Evolutionary conservation across 53 echinoderm and acorn worm species (phyloP).

Genomic region (Apostichopus leukothele): DNA sequence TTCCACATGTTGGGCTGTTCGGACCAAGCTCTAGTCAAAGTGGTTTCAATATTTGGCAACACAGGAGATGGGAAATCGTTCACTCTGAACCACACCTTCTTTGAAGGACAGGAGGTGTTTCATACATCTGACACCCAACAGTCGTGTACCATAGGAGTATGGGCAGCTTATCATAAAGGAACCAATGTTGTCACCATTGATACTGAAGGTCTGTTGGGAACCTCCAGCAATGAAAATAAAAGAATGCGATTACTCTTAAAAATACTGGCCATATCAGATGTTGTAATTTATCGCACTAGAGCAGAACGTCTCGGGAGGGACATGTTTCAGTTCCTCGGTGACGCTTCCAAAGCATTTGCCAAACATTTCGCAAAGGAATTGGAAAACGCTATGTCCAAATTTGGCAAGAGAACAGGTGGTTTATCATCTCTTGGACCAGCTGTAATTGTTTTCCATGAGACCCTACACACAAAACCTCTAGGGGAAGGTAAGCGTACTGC

Average conservation of each 20-base stretch:
- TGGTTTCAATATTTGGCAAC: conserved; percentile 95
- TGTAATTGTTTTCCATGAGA: conserved; percentile 93
- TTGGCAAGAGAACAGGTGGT: conserved; percentile 62
- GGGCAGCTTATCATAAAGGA: conserved; percentile 80
- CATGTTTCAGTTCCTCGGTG: conserved; percentile 88
- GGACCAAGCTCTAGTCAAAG: conserved; percentile 65
- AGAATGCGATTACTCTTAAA: conserved; percentile 87
- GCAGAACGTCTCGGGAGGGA: conserved; percentile 91
- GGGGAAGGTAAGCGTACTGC: conserved; percentile 57
- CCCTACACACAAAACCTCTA: conserved; percentile 79
- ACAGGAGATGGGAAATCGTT: conserved; percentile 94
- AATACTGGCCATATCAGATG: conserved; percentile 90
- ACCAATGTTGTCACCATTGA: conserved; percentile 74
- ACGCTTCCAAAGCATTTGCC: conserved; percentile 83
- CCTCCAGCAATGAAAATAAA: conserved; percentile 84
- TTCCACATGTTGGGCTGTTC: conserved; percentile 65
- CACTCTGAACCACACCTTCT: conserved; percentile 96
- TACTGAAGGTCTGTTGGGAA: conserved; percentile 90
- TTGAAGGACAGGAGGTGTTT: conserved; percentile 77
- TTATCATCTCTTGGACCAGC: conserved; percentile 85
- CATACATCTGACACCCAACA: conserved; percentile 84
- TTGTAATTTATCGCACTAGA: conserved; percentile 86
- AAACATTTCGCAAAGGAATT: conserved; percentile 79
- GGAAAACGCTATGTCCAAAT: conserved; percentile 63
- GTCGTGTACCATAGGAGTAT: conserved; percentile 94